A percentile compares a stretch with the other conserved stretches of the same genome.
Conservation (phyloP, 1,140 invertebrate species). For the Drosophila prosaltans region DNA sequence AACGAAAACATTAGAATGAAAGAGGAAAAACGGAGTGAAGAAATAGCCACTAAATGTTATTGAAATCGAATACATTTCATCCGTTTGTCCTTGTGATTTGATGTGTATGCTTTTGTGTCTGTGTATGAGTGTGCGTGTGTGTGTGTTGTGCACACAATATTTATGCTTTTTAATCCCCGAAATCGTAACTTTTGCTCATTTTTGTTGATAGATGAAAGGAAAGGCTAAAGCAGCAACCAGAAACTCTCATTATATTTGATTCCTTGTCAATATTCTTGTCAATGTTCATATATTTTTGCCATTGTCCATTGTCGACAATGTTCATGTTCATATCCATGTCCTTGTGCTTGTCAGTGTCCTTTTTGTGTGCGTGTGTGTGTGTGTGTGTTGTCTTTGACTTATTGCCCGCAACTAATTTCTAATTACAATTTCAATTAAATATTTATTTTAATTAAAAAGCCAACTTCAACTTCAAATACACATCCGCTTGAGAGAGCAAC, state of each 20-base stretch:
- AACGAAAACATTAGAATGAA: constrained; percentile 37
- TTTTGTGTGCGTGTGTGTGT: neutral
- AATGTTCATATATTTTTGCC: constrained; percentile 16
- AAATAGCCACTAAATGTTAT: constrained; percentile 77
- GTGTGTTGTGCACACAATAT: constrained; percentile 1
- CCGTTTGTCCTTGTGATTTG: constrained; percentile 8
- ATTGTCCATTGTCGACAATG: neutral
- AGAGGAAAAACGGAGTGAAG: constrained; percentile 20
- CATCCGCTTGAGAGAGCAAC: constrained; percentile 26
- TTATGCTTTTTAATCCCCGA: constrained; percentile 65
- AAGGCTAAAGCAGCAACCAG: neutral
- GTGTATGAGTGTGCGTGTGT: constrained; percentile 2
- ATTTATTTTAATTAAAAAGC: constrained; percentile 81
- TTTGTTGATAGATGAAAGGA: neutral
- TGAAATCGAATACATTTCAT: constrained; percentile 68
- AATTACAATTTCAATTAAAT: constrained; percentile 81
- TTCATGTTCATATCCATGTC: neutral
- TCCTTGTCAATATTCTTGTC: neutral
- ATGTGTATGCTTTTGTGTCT: neutral
- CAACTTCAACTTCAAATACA: constrained; percentile 76
- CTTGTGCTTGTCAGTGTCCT: constrained; percentile 5
- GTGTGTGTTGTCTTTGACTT: constrained; percentile 35
- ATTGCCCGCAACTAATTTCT: constrained; percentile 72
- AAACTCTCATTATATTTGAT: neutral
- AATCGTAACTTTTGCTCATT: constrained; percentile 31